These are phyloP conservation scores for Trematomus bernacchii DNA, from an alignment of 2,797 vertebrate species.

Conservation along the genomic window DNA sequence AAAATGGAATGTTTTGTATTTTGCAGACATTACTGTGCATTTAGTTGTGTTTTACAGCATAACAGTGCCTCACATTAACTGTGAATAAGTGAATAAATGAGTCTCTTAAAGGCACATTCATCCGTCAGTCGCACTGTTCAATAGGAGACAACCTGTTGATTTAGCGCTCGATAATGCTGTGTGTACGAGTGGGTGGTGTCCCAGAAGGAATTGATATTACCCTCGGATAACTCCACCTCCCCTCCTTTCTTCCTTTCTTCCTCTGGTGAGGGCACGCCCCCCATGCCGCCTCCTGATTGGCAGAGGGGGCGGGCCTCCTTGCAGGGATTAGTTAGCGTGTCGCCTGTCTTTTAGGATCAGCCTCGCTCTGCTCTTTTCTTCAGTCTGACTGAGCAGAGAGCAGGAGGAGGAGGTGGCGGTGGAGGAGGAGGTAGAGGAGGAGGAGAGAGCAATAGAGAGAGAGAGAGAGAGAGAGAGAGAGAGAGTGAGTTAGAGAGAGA, in stretches of 20 bases:
- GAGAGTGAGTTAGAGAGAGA: constrained; percentile 23
- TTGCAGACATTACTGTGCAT: neutral
- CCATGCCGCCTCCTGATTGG: constrained; percentile 79
- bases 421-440: constrained; percentile 55
- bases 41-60: neutral
- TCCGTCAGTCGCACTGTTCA: constrained; percentile 8
- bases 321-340: constrained; percentile 79
- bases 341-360: constrained; percentile 82
- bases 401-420: constrained; percentile 58
- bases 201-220: constrained; percentile 43
- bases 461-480: no score
- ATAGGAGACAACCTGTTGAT: constrained; percentile 47
- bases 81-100: neutral
- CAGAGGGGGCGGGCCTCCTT: constrained; percentile 76
- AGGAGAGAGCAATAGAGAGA: constrained; percentile 34
- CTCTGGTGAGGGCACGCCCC: constrained; percentile 50
- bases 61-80: neutral
- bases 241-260: constrained; percentile 37
- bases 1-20: neutral
- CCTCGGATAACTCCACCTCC: constrained; percentile 45
- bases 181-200: constrained; percentile 19
- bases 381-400: constrained; percentile 76
- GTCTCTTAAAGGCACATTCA: neutral
- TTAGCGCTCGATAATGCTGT: constrained; percentile 6
- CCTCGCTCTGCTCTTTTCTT: constrained; percentile 70